A percentile compares a stretch with the other conserved stretches of the same genome.
phyloP scores from a whole-genome alignment of 2,113 vertebrate genomes.

The Phrynocephalus versicolor region DNA sequence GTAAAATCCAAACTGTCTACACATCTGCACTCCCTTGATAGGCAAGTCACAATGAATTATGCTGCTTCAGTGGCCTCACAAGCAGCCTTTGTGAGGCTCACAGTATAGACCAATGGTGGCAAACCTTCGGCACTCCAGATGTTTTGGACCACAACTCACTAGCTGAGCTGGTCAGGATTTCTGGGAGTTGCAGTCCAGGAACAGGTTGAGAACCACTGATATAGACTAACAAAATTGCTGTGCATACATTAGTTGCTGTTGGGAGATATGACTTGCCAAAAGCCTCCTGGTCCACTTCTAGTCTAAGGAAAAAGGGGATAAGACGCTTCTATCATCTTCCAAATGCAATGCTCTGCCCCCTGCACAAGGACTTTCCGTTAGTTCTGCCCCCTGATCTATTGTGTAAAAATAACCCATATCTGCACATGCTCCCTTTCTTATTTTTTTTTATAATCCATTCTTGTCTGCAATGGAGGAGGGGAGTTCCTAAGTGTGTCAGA shows the following conservation, averaged over 20 bases:
- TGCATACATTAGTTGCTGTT: not conserved
- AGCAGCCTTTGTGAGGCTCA: too few relatives aligned
- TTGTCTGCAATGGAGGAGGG: not conserved
- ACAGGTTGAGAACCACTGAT: too few relatives aligned
- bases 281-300: not conserved
- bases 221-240: not conserved
- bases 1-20: too few relatives aligned
- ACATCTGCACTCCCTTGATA: not conserved
- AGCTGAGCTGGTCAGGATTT: too few relatives aligned
- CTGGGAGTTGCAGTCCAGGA: too few relatives aligned
- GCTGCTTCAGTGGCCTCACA: not conserved
- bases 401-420: slow-evolving; percentile 5
- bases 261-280: not conserved
- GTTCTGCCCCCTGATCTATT: not conserved
- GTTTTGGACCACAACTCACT: too few relatives aligned
- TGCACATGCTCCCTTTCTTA: not conserved
- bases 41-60: not conserved
- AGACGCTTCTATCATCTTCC: not conserved
- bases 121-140: too few relatives aligned
- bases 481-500: not conserved
- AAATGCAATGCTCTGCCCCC: not conserved
- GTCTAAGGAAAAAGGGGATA: not conserved
- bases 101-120: too few relatives aligned
- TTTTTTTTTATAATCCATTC: not conserved
- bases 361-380: not conserved